Conservation (phyloP, 2,888 invertebrate species). For the Acholoe squamosa region DNA sequence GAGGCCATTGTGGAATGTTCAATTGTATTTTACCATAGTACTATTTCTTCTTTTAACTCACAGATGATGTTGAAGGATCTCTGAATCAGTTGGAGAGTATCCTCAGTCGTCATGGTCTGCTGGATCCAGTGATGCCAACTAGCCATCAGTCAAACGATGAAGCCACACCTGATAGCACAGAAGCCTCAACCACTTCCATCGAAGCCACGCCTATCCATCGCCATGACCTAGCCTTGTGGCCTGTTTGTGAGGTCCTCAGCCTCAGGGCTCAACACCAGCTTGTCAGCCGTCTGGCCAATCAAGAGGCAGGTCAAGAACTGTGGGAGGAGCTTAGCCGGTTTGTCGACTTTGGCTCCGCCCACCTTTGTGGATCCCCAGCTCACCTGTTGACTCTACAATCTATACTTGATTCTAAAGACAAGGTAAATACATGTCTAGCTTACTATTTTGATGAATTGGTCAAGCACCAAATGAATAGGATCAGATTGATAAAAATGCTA, state of each 20-base stretch:
- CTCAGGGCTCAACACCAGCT: conserved; percentile 66
- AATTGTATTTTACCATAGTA: too few species aligned
- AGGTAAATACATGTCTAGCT: too few species aligned
- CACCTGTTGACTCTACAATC: conserved; percentile 32
- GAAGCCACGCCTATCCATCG: conserved; percentile 21
- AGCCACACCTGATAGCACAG: background rate
- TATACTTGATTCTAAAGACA: conserved; percentile 1
- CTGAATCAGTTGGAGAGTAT: background rate
- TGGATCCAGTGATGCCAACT: background rate
- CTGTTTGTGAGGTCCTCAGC: conserved; percentile 73
- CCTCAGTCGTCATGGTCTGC: background rate
- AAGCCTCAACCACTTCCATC: background rate
- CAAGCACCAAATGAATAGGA: too few species aligned
- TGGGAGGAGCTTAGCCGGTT: conserved; percentile 8
- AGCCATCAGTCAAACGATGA: background rate
- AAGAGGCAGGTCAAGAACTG: background rate
- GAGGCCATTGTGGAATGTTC: too few species aligned
- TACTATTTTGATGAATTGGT: too few species aligned
- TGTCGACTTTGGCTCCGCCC: conserved; percentile 33
- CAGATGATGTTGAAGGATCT: conserved; percentile 26
- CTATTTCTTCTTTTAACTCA: too few species aligned
- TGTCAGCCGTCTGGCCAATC: background rate
- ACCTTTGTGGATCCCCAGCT: background rate
- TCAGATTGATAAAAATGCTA: too few species aligned
- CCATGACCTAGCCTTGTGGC: conserved; percentile 74